Evolutionary conservation across 92 coral and sea anemone species (phyloP).

Genomic region (Phenganax stokvisi): DNA sequence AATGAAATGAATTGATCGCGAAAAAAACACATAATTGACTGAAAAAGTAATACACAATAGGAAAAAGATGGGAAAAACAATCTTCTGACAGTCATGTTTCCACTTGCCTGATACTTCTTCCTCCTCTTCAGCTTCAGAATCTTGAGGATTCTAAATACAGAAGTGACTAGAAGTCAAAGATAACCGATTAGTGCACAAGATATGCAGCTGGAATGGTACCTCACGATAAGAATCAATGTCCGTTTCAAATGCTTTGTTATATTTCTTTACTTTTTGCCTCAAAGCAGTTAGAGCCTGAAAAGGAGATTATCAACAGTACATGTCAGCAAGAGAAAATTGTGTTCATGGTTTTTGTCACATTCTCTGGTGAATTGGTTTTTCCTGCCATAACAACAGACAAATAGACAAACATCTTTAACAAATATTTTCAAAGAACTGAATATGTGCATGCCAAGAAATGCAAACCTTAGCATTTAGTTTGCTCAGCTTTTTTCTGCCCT

Average conservation of each 20-base stretch:
- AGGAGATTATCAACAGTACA: background rate
- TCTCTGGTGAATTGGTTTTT: no score
- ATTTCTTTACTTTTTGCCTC: conserved; percentile 86
- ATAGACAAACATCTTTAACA: background rate
- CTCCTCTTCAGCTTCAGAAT: conserved; percentile 72
- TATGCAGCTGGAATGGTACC: conserved; percentile 46
- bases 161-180: background rate
- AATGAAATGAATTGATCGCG: background rate
- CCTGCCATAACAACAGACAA: no score
- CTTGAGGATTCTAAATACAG: conserved; percentile 63
- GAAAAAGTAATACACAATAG: no score
- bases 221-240: conserved; percentile 73
- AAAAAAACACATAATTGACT: no score
- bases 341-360: no score
- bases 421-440: background rate
- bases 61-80: background rate
- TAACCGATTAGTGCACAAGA: background rate
- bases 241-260: conserved; percentile 81
- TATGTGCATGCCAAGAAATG: background rate
- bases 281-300: conserved; percentile 80
- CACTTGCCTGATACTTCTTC: conserved; percentile 64
- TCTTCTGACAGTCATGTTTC: no score
- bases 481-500: conserved; percentile 88
- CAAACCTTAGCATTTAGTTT: conserved; percentile 89
- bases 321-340: no score